Conservation (phyloP, 2,888 invertebrate genomes). For the Aphodius granarius region DNA sequence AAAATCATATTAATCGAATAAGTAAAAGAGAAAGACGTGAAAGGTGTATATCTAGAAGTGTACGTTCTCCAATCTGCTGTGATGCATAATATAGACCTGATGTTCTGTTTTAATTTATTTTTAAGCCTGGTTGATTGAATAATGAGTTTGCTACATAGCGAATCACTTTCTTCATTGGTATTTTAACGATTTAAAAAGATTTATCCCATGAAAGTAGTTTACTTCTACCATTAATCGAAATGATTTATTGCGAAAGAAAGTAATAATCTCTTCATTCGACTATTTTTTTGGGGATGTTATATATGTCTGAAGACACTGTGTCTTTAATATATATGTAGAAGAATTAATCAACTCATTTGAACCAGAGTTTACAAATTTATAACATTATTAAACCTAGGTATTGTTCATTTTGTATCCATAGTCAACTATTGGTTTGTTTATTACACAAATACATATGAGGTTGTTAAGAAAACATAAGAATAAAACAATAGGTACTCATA, state of each 20-base stretch:
- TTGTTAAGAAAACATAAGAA: too few relatives aligned
- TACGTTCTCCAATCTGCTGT: neutral
- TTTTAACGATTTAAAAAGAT: neutral
- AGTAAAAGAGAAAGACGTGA: neutral
- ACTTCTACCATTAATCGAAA: neutral
- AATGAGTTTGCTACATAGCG: neutral
- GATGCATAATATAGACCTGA: neutral
- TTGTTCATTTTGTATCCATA: too few relatives aligned
- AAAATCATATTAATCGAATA: neutral
- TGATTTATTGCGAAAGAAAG: neutral
- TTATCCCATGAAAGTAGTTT: neutral
- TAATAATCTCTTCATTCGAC: neutral
- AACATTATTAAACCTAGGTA: too few relatives aligned
- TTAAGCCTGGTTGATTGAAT: neutral
- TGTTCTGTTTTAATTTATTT: neutral
- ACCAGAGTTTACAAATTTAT: too few relatives aligned
- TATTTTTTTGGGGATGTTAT: too few relatives aligned
- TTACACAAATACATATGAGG: too few relatives aligned
- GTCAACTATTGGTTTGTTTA: too few relatives aligned
- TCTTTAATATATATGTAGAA: too few relatives aligned
- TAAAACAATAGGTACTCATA: too few relatives aligned
- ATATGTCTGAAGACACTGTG: too few relatives aligned
- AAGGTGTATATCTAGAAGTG: neutral
- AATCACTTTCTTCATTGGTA: neutral
- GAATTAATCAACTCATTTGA: too few relatives aligned